phyloP scores from a whole-genome alignment of 2,797 vertebrate species.

The Garrulus glandarius region DNA sequence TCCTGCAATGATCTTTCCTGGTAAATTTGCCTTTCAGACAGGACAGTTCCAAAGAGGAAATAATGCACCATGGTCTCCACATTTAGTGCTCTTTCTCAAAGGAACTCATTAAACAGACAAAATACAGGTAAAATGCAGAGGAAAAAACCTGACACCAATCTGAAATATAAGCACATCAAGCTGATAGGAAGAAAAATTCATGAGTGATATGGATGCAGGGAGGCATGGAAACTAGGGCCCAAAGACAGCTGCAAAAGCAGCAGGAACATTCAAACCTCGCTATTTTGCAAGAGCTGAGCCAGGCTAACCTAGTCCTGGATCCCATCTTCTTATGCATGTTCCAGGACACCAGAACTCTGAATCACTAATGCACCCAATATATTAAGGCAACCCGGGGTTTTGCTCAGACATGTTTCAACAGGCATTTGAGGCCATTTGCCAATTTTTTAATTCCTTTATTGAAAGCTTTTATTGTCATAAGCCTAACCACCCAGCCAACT shows the following conservation, averaged over 20 bases:
- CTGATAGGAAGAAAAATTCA: background rate
- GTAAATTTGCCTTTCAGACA: background rate
- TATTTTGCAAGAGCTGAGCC: background rate
- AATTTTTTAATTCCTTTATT: slow-evolving; percentile 36
- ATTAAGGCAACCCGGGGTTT: background rate
- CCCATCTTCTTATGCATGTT: background rate
- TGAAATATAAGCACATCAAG: background rate
- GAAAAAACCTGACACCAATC: background rate
- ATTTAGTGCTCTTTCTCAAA: background rate
- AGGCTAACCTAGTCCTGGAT: background rate
- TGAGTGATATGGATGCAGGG: background rate
- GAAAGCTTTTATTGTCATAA: background rate
- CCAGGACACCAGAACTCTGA: background rate
- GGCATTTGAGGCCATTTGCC: background rate
- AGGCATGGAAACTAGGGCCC: background rate
- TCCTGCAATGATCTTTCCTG: background rate
- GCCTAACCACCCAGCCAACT: background rate
- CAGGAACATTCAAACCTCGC: background rate
- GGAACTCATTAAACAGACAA: background rate
- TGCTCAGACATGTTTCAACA: slow-evolving; percentile 30
- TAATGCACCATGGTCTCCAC: background rate
- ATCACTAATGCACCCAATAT: background rate
- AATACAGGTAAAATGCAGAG: background rate
- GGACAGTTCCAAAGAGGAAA: background rate
- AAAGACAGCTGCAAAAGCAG: background rate